Evolutionary conservation across 30 jellyfish, hydroid and myxozoan genomes (phyloP).

Genomic region (Sanderia malayensis): DNA sequence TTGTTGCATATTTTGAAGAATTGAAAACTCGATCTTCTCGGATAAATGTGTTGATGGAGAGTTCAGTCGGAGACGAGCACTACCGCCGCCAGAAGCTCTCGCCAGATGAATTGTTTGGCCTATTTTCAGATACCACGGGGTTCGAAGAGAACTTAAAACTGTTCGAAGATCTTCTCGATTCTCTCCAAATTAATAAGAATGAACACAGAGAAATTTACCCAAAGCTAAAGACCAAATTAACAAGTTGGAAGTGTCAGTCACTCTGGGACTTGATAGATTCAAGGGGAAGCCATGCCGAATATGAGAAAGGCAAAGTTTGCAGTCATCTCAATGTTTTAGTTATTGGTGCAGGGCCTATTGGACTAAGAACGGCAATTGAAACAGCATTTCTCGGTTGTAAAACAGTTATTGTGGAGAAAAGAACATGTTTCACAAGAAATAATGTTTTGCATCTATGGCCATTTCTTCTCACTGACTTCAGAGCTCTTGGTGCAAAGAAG

Average conservation of each 20-base stretch:
- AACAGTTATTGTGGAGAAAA: slow-evolving; percentile 79
- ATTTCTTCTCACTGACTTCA: slow-evolving; percentile 78
- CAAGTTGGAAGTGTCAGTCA: slow-evolving; percentile 93
- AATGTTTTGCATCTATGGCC: slow-evolving; percentile 97
- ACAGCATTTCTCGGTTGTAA: slow-evolving; percentile 81
- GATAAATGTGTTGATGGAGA: no score
- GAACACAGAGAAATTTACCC: slow-evolving; percentile 50
- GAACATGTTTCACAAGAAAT: slow-evolving; percentile 73
- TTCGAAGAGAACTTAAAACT: slow-evolving; percentile 57
- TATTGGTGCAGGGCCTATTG: slow-evolving; percentile 95
- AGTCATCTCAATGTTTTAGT: slow-evolving; percentile 58
- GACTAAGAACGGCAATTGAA: slow-evolving; percentile 92
- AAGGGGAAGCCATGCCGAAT: slow-evolving; percentile 72
- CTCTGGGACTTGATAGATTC: slow-evolving; percentile 85
- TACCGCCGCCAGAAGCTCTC: slow-evolving; percentile 33
- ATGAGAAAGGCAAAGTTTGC: slow-evolving; percentile 73
- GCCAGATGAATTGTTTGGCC: slow-evolving; percentile 71
- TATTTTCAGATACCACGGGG: slow-evolving; percentile 65
- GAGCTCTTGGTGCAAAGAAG: slow-evolving; percentile 90
- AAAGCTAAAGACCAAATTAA: slow-evolving; percentile 57
- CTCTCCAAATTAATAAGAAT: slow-evolving; percentile 33
- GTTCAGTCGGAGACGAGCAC: no score
- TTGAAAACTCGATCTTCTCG: no score
- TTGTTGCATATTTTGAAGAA: no score
- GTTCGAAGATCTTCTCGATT: slow-evolving; percentile 30